Base-by-base conservation (phyloP, 1,140 invertebrate species). In the Alviniconcha marisindica region DNA sequence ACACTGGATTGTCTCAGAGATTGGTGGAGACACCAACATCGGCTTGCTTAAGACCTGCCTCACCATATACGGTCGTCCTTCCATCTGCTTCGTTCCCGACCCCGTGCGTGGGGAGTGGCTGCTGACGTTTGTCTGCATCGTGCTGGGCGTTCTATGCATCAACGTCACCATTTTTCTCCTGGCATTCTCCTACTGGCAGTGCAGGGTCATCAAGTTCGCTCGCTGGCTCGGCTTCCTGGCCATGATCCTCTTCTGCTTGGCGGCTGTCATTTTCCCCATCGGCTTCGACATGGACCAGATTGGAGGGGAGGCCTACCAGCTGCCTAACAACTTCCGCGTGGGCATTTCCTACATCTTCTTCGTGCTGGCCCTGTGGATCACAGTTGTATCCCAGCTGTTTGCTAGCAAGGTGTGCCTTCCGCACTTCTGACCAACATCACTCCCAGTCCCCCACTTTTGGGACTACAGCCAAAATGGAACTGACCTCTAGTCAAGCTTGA, bases 321-420 rank as follows among this genome's bases (percentile, higher is more conserved):
- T 99, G 44, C 98, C 98, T 2, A 98, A 97, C 93, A 98, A 97
- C 85, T 97, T 98, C 92, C 97, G 98, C 95, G 97, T 99, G 88
- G 97, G 97, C 88, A 97, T 98, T 83, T 98, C 97, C 0, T 99
- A 99, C 91, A 99, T 98, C 87, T 95, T 98, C 88, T 99, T 99
- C 94, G 97, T 98, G 42, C 93, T 99, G 60, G 97, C 97, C 44
- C 92, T 99, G 3, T 99, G 98, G 98, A 97, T 98, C 73, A 98
- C 97, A 69, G 98, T 99, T 5, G 96, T 99, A 87, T 98, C 97
- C 15, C 98, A 99, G 94, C 93, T 99, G 31, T 98, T 99, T 95
- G 97, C 97, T 81, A 97, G 97, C n/a, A 99, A 99, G 96, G 97
- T 99, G 18, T 99, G 98, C 93, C 93, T 98, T 84, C 97, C 97